Conservation (phyloP, 2,888 invertebrate species). For the Galeopsomyia nigrocyanea region DNA sequence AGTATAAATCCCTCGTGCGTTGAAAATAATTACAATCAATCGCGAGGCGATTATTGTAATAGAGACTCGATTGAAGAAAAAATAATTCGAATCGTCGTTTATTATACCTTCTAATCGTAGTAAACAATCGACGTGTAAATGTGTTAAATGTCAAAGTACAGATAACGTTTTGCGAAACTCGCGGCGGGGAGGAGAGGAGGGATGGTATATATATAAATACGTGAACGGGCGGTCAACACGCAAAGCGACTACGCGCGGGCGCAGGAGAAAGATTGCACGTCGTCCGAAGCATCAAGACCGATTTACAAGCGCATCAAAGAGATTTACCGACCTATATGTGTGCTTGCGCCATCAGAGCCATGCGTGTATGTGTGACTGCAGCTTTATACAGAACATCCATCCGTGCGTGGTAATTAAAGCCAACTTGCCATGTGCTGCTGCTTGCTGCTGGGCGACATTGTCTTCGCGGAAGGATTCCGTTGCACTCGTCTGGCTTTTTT, state of each 20-base stretch:
- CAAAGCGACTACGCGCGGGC: slow-evolving; percentile 45
- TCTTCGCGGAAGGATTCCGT: not conserved
- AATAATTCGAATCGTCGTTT: slow-evolving; percentile 34
- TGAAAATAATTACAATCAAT: slow-evolving; percentile 39
- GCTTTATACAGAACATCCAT: not conserved
- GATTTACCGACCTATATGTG: slow-evolving; percentile 54
- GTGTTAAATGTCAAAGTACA: not conserved
- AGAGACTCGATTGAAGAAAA: slow-evolving; percentile 31
- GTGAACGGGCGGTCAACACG: slow-evolving; percentile 11
- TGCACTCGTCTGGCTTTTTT: too few species aligned
- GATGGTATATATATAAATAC: not conserved
- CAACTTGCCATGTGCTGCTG: not conserved
- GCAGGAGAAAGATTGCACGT: slow-evolving; percentile 54
- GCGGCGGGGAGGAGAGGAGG: too few species aligned
- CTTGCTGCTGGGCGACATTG: not conserved
- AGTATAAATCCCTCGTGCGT: slow-evolving; percentile 9
- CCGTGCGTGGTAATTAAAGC: slow-evolving; percentile 31
- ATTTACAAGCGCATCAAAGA: slow-evolving; percentile 58
- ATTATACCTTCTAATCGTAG: not conserved
- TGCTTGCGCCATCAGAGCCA: slow-evolving; percentile 33
- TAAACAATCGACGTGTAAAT: too few species aligned
- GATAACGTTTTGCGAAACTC: too few species aligned
- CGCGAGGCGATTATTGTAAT: slow-evolving; percentile 27
- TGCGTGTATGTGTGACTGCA: not conserved
- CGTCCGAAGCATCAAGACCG: slow-evolving; percentile 48